Evolutionary conservation across 2,113 vertebrate genomes (phyloP).

Genomic region (Chionomys nivalis): DNA sequence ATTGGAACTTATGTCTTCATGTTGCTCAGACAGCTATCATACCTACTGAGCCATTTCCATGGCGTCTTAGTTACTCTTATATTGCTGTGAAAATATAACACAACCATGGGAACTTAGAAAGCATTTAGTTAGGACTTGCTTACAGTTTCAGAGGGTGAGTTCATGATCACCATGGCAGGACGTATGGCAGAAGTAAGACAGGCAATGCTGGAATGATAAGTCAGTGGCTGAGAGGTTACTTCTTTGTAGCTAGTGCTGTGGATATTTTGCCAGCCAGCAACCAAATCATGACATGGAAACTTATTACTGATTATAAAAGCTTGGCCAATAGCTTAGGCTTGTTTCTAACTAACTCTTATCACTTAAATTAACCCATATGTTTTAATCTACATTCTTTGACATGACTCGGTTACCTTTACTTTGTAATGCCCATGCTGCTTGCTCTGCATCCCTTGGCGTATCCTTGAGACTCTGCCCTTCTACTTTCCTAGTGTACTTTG

Average conservation of each 20-base stretch:
- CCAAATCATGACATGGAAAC: neutral
- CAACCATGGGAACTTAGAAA: neutral
- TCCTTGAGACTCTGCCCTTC: neutral
- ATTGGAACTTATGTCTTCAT: neutral
- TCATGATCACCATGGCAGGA: neutral
- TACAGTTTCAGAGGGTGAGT: neutral
- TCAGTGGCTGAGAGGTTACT: neutral
- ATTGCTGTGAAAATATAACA: neutral
- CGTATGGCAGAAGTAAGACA: no score
- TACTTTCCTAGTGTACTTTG: neutral
- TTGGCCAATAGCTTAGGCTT: neutral
- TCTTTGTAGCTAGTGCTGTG: neutral
- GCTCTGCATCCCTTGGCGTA: neutral
- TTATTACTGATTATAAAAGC: neutral
- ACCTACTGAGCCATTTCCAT: neutral
- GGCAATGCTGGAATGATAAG: neutral
- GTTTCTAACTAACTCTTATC: neutral
- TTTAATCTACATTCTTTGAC: neutral
- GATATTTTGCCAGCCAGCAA: neutral
- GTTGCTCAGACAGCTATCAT: no score
- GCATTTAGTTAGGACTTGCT: neutral
- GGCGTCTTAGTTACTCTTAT: neutral
- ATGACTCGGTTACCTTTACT: neutral
- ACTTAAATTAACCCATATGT: neutral
- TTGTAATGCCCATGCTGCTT: neutral